Percentiles rank a stretch among this genome's conserved stretches.
Conservation (phyloP, 2,888 invertebrate species). For the Metallyticus violacea region DNA sequence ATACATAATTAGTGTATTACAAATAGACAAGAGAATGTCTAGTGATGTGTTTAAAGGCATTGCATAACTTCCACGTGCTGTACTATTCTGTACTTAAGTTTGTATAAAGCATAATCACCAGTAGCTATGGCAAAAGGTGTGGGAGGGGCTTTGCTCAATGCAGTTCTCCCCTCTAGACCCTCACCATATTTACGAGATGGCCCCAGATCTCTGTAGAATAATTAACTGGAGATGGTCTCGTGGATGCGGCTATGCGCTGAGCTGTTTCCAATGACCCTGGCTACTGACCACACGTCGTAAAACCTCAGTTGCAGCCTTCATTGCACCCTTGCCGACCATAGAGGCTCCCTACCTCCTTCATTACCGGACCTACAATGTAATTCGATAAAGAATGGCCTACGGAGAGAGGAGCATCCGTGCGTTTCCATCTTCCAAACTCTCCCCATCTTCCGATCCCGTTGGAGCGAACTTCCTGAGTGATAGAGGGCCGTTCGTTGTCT, state of each 20-base stretch:
- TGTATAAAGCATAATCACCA: no score
- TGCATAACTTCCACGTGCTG: no score
- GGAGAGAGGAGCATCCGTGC: neutral
- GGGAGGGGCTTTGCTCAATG: no score
- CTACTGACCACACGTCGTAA: constrained; percentile 2
- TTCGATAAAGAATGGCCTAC: constrained; percentile 28
- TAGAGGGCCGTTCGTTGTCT: neutral
- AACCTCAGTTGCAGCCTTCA: constrained; percentile 19
- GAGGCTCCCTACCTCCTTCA: constrained; percentile 25
- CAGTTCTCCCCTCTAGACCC: neutral
- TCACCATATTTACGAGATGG: neutral
- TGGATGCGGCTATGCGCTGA: neutral
- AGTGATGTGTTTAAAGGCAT: no score
- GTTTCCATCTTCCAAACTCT: neutral
- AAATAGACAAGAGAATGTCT: no score
- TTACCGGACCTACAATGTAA: constrained; percentile 29
- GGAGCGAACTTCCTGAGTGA: neutral
- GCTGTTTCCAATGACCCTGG: neutral
- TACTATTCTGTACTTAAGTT: no score
- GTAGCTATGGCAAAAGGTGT: no score
- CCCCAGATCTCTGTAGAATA: neutral
- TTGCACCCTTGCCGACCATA: constrained; percentile 27
- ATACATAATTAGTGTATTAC: no score
- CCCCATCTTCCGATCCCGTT: neutral
- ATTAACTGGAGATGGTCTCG: neutral